Evolutionary conservation across 2,797 vertebrate genomes (phyloP).

Genomic region (Trichosurus vulpecula): DNA sequence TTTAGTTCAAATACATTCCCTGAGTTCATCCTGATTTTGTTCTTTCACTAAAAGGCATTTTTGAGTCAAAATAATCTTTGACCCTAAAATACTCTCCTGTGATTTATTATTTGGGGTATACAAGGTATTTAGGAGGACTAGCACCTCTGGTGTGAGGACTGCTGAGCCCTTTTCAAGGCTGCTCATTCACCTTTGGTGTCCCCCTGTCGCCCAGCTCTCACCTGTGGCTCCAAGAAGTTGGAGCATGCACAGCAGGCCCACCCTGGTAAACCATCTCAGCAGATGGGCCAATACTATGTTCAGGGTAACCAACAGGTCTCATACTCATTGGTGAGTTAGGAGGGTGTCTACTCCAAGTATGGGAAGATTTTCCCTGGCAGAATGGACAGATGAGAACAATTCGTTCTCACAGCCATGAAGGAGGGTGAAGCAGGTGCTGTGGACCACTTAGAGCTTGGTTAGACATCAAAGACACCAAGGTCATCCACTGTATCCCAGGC

Average conservation of each 20-base stretch:
- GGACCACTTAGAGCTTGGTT: background rate
- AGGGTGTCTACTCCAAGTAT: background rate
- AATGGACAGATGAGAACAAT: background rate
- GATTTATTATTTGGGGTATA: too few species aligned
- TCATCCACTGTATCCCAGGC: background rate
- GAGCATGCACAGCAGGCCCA: background rate
- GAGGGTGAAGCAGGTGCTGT: background rate
- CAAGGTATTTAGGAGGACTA: background rate
- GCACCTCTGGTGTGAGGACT: background rate
- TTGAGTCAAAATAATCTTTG: background rate
- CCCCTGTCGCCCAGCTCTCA: background rate
- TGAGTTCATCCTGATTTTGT: background rate
- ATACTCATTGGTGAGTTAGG: too few species aligned
- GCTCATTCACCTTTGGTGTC: background rate
- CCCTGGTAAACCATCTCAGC: background rate
- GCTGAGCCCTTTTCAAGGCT: background rate
- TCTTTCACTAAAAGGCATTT: slow-evolving; percentile 8
- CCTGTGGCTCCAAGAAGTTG: background rate
- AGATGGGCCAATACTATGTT: background rate
- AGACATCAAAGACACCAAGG: background rate
- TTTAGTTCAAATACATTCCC: background rate
- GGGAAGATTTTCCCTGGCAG: background rate
- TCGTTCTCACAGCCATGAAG: too few species aligned
- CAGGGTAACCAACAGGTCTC: background rate
- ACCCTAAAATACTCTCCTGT: background rate